Base-by-base conservation (phyloP, 2,888 invertebrate species). In the Stramonita haemastoma region DNA sequence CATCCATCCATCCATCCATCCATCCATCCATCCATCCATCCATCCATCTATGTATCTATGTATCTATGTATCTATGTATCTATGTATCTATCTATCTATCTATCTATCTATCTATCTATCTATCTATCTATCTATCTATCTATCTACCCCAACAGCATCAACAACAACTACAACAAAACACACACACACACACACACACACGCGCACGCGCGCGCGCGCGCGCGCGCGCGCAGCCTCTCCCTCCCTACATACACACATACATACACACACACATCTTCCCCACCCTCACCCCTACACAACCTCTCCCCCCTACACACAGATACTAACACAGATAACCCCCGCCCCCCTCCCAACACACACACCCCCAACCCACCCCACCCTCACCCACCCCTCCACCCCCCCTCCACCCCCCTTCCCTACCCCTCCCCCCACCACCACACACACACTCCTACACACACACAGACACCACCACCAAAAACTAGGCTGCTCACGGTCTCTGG, bases 401-500 rank as follows among this genome's bases (percentile, higher is more conserved):
- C 34, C 56, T 17, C 8, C 56, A 19, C 56, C n/a, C 84, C n/a
- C 19, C 57, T 46, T 46, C 83, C 8, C 77, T n/a, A n/a, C 15
- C 77, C 13, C 77, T 6, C 73, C 11, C 73, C 11, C 0, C n/a
- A 22, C 73, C n/a, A n/a, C 73, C 26, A n/a, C 73, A 73, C 73
- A 73, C 22, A 22, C 2, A 73, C 22, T 2, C 73, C 11, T n/a
- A n/a, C n/a, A 1, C n/a, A 73, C n/a, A n/a, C n/a, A n/a, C 73
- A 22, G 11, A 73, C n/a, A 73, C 1, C 11, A 11, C 11, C 0
- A 73, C 73, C 11, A 2, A n/a, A 26, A n/a, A 6, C 19, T 6
- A 22, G 15, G n/a, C 73, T 73, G 4, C 89, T 89, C 91, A 92
- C 92, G 89, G 87, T 91, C 91, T 66, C 90, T 87, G 60, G 70